Evolutionary conservation across 2,797 vertebrate genomes (phyloP).

Genomic region (Vultur gryphus): DNA sequence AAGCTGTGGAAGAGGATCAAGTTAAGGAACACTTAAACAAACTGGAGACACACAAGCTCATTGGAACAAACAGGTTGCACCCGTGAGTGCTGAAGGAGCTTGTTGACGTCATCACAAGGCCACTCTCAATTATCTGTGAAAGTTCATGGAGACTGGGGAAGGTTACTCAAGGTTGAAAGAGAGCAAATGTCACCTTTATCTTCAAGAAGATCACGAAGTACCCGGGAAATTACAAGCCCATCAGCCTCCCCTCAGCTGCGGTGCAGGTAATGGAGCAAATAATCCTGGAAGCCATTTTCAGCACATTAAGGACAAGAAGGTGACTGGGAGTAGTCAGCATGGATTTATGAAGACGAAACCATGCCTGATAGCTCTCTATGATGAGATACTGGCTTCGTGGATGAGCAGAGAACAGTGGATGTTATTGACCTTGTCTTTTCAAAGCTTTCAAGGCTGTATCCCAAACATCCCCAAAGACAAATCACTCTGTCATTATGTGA

Average conservation of each 20-base stretch:
- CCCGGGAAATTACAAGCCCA: background rate
- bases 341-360: background rate
- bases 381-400: background rate
- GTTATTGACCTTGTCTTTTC: background rate
- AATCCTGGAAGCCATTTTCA: background rate
- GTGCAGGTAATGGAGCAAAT: background rate
- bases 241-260: background rate
- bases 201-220: background rate
- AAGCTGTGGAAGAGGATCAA: background rate
- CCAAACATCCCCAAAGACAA: background rate
- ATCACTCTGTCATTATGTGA: background rate
- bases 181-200: background rate
- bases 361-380: background rate
- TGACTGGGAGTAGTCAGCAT: background rate
- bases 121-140: background rate
- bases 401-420: background rate
- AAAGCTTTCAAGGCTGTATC: background rate
- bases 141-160: background rate
- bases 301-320: background rate
- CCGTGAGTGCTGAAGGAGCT: background rate
- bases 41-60: background rate
- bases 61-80: background rate
- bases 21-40: background rate
- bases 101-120: rapidly evolving
- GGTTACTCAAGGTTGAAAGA: background rate